These are phyloP conservation scores for Glyphotaelius pellucidus DNA, from an alignment of 2,888 invertebrate genomes.

Conservation along the genomic window DNA sequence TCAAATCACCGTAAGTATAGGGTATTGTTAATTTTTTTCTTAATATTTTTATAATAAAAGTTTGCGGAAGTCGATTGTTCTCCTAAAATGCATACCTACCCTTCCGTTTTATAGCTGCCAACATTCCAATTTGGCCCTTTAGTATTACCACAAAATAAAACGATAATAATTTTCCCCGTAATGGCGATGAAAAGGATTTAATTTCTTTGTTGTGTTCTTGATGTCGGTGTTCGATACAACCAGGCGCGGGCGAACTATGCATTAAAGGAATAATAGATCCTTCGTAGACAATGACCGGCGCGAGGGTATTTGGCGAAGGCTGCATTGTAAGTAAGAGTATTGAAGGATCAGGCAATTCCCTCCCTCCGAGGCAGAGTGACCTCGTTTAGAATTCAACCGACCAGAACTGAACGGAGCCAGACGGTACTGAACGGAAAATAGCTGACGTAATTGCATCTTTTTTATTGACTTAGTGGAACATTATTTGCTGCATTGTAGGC, in stretches of 20 bases:
- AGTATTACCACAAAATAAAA: not conserved
- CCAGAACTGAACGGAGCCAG: not conserved
- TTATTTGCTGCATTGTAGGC: not conserved
- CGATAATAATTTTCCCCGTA: not conserved
- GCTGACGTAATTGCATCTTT: not conserved
- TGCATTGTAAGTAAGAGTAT: not conserved
- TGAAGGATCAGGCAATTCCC: not conserved
- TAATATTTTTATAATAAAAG: not conserved
- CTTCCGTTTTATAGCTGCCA: not conserved
- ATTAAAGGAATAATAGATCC: conserved; percentile 30
- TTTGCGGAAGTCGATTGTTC: not conserved
- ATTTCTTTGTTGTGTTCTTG: not conserved
- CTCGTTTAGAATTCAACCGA: not conserved
- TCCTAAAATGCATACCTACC: not conserved
- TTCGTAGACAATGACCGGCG: conserved; percentile 25
- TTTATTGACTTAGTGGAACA: not conserved
- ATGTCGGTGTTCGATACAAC: not conserved
- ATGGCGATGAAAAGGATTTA: not conserved
- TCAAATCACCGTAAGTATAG: not conserved
- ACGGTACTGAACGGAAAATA: not conserved
- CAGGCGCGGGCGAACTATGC: not conserved
- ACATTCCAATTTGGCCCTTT: not conserved
- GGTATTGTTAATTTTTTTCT: not conserved
- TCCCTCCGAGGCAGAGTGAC: not conserved
- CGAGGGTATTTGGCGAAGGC: not conserved